Evolutionary conservation across 2,888 invertebrate species (phyloP).

Genomic region (Amorpha juglandis): DNA sequence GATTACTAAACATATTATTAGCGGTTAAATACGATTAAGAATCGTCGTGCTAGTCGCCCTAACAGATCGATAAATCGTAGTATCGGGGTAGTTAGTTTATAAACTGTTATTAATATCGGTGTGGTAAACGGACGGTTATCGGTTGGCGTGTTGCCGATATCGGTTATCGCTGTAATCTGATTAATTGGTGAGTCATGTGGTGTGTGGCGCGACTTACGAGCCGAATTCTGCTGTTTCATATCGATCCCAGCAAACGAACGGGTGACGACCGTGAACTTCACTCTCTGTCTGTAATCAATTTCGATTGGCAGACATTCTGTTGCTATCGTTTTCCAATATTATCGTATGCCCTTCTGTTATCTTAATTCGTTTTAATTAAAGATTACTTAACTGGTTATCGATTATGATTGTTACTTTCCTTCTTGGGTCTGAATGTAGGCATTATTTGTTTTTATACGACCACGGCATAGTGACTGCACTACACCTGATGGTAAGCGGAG

Average conservation of each 20-base stretch:
- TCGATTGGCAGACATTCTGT: slow-evolving; percentile 12
- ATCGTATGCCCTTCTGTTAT: slow-evolving; percentile 5
- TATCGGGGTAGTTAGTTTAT: slow-evolving; percentile 9
- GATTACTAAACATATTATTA: no score
- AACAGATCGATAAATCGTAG: no score
- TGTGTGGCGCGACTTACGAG: slow-evolving; percentile 44
- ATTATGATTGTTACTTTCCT: slow-evolving; percentile 3
- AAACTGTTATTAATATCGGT: slow-evolving; percentile 26
- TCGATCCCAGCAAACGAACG: slow-evolving; percentile 45
- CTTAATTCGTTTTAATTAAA: slow-evolving; percentile 9
- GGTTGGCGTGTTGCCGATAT: slow-evolving; percentile 54
- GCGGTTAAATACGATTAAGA: no score
- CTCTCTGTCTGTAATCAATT: slow-evolving; percentile 31
- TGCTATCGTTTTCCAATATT: slow-evolving; percentile 20
- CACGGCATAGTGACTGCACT: no score
- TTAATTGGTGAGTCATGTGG: slow-evolving; percentile 71
- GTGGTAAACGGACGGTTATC: slow-evolving; percentile 49
- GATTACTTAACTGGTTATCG: not conserved
- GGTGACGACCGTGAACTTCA: slow-evolving; percentile 55
- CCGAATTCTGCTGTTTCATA: slow-evolving; percentile 46
- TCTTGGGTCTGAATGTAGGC: no score
- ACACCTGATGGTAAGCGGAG: no score
- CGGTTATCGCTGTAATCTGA: slow-evolving; percentile 71
- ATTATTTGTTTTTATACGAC: not conserved
- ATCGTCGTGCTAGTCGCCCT: no score